phyloP scores from a whole-genome alignment of 2,888 invertebrate species.

The Acleris sparsana region DNA sequence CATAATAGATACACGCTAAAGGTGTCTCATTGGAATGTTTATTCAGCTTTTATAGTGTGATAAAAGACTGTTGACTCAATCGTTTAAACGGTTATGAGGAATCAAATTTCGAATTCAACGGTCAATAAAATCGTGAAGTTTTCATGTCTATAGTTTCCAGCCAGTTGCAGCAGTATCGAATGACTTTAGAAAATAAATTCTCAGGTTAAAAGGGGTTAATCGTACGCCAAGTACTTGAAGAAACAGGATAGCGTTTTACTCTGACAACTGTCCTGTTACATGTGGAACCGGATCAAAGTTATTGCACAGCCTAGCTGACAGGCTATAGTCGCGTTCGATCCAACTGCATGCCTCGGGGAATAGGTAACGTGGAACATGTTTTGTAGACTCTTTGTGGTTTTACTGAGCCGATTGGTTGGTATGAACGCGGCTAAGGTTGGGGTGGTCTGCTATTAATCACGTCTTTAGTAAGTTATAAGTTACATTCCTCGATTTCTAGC shows the following conservation, averaged over 20 bases:
- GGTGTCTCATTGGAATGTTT: conserved; percentile 36
- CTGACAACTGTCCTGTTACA: neutral
- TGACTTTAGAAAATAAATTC: conserved; percentile 18
- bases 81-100: conserved; percentile 31
- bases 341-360: neutral
- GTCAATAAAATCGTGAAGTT: conserved; percentile 24
- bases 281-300: conserved; percentile 2
- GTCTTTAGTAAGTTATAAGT: neutral
- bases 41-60: conserved; percentile 37
- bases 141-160: conserved; percentile 21
- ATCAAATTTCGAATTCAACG: conserved; percentile 30
- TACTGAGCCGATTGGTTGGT: neutral
- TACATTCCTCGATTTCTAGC: neutral
- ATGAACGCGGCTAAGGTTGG: neutral
- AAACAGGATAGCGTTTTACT: conserved; percentile 18
- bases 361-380: neutral
- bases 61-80: conserved; percentile 36
- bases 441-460: conserved; percentile 1
- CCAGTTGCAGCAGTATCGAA: conserved; percentile 1
- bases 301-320: neutral
- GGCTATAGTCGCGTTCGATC: neutral
- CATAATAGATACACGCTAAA: conserved; percentile 26
- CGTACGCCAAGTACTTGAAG: conserved; percentile 12
- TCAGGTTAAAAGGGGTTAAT: conserved; percentile 17
- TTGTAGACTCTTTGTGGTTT: neutral